Conservation (phyloP, 2,113 vertebrate genomes). For the Candoia aspera region DNA sequence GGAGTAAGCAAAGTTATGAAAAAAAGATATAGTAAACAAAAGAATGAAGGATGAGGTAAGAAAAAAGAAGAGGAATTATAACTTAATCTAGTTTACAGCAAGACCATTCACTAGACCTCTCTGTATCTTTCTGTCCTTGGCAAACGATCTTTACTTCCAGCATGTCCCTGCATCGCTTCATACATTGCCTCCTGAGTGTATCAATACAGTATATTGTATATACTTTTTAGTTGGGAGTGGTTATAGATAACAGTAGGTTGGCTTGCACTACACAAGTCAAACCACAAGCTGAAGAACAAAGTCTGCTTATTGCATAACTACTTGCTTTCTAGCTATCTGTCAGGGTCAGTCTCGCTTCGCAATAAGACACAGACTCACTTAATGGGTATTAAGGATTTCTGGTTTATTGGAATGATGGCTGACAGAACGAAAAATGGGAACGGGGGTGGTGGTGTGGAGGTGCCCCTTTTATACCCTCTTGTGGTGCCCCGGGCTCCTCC, state of each 20-base stretch:
- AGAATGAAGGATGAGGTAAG: not conserved
- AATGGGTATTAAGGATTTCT: too few species aligned
- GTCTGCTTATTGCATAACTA: not conserved
- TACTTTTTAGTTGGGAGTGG: not conserved
- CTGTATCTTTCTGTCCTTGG: not conserved
- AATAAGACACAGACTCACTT: too few species aligned
- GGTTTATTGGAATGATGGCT: too few species aligned
- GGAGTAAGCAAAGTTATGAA: not conserved
- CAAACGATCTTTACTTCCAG: not conserved
- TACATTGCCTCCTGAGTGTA: not conserved
- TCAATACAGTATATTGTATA: not conserved
- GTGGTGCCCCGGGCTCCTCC: too few species aligned
- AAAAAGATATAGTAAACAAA: too few species aligned
- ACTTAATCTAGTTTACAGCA: not conserved
- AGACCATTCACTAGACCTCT: not conserved
- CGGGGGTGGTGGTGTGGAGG: too few species aligned
- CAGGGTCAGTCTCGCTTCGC: too few species aligned
- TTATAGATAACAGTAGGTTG: not conserved
- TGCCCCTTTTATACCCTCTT: too few species aligned
- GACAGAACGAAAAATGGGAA: too few species aligned
- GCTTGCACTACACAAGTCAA: not conserved
- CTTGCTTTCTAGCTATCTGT: accelerated
- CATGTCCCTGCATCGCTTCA: not conserved
- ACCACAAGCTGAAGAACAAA: not conserved
- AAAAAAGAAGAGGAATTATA: not conserved